phyloP scores from a whole-genome alignment of 1,140 invertebrate genomes.

The Drosophila equinoxialis region DNA sequence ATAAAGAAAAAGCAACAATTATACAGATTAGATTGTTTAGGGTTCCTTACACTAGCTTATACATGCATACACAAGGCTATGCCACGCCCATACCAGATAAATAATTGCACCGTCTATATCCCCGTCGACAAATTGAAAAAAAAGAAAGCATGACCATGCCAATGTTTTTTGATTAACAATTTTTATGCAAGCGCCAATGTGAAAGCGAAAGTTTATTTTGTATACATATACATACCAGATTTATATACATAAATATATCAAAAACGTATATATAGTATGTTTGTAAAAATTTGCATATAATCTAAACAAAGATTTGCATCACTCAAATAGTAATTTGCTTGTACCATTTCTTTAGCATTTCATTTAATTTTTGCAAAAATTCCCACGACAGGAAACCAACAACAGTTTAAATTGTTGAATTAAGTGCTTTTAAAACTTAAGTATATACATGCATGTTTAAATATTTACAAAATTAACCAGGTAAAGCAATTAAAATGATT shows the following conservation, averaged over 20 bases:
- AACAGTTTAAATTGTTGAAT: slow-evolving; percentile 9
- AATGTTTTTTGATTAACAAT: slow-evolving; percentile 73
- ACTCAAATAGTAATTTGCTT: slow-evolving; percentile 11
- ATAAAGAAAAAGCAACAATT: slow-evolving; percentile 22
- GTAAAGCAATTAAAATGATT: no score
- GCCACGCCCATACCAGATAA: slow-evolving; percentile 29
- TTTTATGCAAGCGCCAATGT: slow-evolving; percentile 75
- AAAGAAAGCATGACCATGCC: slow-evolving; percentile 40
- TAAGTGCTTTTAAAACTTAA: slow-evolving; percentile 16
- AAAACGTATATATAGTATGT: slow-evolving; percentile 51
- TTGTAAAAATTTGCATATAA: slow-evolving; percentile 54
- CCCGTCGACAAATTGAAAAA: slow-evolving; percentile 50
- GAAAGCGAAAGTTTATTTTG: slow-evolving; percentile 76
- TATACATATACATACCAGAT: slow-evolving; percentile 57
- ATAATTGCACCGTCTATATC: slow-evolving; percentile 66
- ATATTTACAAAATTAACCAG: slow-evolving; percentile 9
- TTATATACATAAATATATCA: slow-evolving; percentile 22
- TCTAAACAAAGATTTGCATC: slow-evolving; percentile 32
- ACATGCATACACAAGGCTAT: slow-evolving; percentile 34
- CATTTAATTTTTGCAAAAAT: slow-evolving; percentile 24
- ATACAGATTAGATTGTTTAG: slow-evolving; percentile 44
- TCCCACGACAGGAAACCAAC: slow-evolving; percentile 8
- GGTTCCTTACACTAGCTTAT: slow-evolving; percentile 62
- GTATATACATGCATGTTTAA: slow-evolving; percentile 24
- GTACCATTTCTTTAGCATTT: slow-evolving; percentile 33